These are phyloP conservation scores for Euborellia annulipes DNA, from an alignment of 1,140 invertebrate species.

Conservation along the genomic window DNA sequence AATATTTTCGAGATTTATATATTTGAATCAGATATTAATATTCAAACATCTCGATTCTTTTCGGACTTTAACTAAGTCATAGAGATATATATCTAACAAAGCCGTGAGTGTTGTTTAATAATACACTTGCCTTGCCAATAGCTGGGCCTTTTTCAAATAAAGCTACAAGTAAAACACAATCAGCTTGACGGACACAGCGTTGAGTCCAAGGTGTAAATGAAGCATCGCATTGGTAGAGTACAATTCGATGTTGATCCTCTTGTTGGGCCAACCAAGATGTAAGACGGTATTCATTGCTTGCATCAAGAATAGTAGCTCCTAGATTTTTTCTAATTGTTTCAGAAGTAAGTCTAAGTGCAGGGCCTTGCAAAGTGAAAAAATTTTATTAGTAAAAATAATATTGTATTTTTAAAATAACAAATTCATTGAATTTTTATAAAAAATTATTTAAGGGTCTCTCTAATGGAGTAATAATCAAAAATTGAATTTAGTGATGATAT, in stretches of 20 bases:
- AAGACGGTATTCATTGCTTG: conserved; percentile 77
- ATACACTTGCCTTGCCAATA: conserved; percentile 74
- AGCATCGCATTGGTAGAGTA: conserved; percentile 91
- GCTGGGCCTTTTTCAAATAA: conserved; percentile 69
- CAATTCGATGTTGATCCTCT: conserved; percentile 89
- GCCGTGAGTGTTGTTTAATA: no score
- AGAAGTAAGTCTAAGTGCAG: conserved; percentile 74
- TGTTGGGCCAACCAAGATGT: conserved; percentile 96
- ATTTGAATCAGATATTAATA: no score
- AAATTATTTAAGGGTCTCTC: no score
- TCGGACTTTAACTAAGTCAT: no score
- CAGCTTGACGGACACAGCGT: conserved; percentile 91
- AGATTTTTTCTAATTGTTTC: conserved; percentile 74
- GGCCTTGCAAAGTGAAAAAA: conserved; percentile 25
- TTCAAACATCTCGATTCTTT: no score
- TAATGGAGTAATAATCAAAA: no score
- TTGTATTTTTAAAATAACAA: no score
- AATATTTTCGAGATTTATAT: no score
- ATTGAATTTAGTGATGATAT: no score
- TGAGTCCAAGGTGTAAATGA: conserved; percentile 90
- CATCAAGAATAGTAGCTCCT: conserved; percentile 72
- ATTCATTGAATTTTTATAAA: no score
- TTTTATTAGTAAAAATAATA: no score
- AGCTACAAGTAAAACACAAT: conserved; percentile 93
- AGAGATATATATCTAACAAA: no score